Evolutionary conservation across 1,140 invertebrate species (phyloP), one percentile per base, ranked within the genome.

Genomic region (Platyscapa corneri): DNA sequence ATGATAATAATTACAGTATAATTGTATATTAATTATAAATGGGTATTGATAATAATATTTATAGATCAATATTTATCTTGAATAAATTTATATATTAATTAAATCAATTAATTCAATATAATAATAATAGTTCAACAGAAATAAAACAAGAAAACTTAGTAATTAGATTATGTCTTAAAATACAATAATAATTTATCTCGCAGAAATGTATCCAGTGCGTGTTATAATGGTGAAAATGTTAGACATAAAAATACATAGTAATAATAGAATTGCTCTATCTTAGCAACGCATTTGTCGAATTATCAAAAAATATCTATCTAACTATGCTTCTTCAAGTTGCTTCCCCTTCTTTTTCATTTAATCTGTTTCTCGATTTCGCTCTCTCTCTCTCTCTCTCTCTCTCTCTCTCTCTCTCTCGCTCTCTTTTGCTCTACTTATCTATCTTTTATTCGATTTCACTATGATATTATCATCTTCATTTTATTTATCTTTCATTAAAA

Each of bases 281-380:
- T 56, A 27, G 60, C 46, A 76, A 88, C 83, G 87, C 87, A 84
- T 80, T 53, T 87, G 80, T 74, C 87, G 88, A 90, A 88, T 89
- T 89, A 88, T 90, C 89, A 89, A 89, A 92, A 91, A 91, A 91
- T 91, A 89, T 86, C 91, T 92, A 92, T 91, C 91, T 91, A 93
- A 86, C 90, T 92, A 91, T 81, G 81, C 86, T 84, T 83, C 86
- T 56, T 74, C 85, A 46, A 86, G 60, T 75, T 53, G 49, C 70
- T 64, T 64, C 76, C 34, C 72, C 46, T 86, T 83, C 60, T 53
- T 10, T 88, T 32, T 85, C 2, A 18, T 76, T 49, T 18, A n/a
- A 70, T 64, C 72, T 60, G 53, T 70, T 30, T 81, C 5, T 34
- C 67, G 80, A 34, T 23, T 27, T 60, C 56, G 53, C 64, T 67